A percentile compares a stretch with the other conserved stretches of the same genome.
These are phyloP conservation scores for Epinephelus cyanopodus DNA, from an alignment of 2,113 vertebrate genomes.

Conservation along the genomic window DNA sequence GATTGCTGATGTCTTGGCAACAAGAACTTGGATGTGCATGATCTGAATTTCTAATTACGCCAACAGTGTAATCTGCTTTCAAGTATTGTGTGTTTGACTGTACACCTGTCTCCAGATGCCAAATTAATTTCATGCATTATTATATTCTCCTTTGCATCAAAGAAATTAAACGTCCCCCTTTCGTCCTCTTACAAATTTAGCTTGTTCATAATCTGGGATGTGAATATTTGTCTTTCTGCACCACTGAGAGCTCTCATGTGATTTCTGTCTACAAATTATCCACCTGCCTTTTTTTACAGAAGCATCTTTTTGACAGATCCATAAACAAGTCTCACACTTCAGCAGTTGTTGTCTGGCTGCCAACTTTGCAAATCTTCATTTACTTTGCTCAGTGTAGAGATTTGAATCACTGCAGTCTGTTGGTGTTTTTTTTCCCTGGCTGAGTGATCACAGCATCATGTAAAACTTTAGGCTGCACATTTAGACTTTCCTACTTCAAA, in stretches of 20 bases:
- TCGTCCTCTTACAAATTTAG: not conserved
- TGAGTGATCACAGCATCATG: not conserved
- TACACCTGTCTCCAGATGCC: not conserved
- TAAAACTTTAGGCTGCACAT: not conserved
- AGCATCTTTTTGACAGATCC: not conserved
- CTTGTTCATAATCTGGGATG: not conserved
- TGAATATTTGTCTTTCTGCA: constrained; percentile 2
- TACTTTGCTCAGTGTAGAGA: not conserved
- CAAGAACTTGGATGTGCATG: not conserved
- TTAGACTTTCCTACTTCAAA: not conserved
- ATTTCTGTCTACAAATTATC: not conserved
- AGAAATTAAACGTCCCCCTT: not conserved
- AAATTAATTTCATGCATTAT: not conserved
- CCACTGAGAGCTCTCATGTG: not conserved
- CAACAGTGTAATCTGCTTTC: not conserved
- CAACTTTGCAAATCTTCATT: not conserved
- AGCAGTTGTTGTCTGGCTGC: not conserved
- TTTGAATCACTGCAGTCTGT: not conserved
- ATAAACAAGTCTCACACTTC: not conserved
- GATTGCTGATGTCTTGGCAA: constrained; percentile 3
- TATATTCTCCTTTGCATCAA: constrained; percentile 1
- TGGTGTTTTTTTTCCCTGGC: not conserved
- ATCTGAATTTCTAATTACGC: constrained; percentile 15
- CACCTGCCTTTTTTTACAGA: not conserved
- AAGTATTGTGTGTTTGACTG: constrained; percentile 6